Conservation (phyloP, 2,797 vertebrate species). For the Xerus rutilus region DNA sequence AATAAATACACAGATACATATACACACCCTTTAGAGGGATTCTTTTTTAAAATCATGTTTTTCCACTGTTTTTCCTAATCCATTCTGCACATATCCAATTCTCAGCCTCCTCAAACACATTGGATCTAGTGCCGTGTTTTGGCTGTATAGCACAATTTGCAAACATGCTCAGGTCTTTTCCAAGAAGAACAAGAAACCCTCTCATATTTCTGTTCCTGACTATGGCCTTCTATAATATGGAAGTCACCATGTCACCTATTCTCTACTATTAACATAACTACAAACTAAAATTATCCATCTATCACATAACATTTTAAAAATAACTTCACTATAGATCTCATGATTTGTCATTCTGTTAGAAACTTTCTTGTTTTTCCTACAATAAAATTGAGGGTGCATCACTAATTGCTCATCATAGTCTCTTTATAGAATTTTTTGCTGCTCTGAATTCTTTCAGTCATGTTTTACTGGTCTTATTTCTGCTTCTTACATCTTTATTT, state of each 20-base stretch:
- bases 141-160: not conserved
- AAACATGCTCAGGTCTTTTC: not conserved
- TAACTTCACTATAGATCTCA: not conserved
- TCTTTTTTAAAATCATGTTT: not conserved
- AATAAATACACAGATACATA: not conserved
- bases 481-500: not conserved
- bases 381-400: not conserved
- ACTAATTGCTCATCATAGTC: not conserved
- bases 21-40: not conserved
- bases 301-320: not conserved
- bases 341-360: not conserved
- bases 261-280: not conserved
- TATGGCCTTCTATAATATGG: not conserved
- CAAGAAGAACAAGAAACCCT: not conserved
- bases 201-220: not conserved
- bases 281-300: not conserved
- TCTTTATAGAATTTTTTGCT: not conserved
- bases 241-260: not conserved
- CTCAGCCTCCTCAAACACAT: not conserved
- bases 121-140: not conserved
- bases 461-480: not conserved
- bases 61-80: not conserved
- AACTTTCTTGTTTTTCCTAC: not conserved
- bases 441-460: not conserved
- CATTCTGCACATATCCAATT: fast-evolving